phyloP scores from a whole-genome alignment of 1,140 invertebrate species.

The Drosophila parabipectinata region DNA sequence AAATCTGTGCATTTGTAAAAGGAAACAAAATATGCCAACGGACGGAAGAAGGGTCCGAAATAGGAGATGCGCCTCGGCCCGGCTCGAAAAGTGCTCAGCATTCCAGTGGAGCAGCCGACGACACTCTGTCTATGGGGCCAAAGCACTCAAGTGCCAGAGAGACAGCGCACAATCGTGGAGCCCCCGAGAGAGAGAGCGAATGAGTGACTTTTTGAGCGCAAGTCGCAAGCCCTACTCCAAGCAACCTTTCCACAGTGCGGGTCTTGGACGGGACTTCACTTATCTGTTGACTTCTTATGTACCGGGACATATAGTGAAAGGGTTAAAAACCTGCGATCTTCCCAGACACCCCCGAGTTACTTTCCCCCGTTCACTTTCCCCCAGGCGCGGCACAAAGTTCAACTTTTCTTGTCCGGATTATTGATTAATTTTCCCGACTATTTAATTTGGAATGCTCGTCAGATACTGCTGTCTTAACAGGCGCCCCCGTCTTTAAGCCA shows the following conservation, averaged over 20 bases:
- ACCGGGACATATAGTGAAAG: slow-evolving; percentile 74
- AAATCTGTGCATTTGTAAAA: slow-evolving; percentile 76
- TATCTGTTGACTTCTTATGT: slow-evolving; percentile 56
- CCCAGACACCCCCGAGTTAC: slow-evolving; percentile 1
- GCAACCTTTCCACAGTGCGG: slow-evolving; percentile 20
- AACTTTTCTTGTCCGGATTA: slow-evolving; percentile 73
- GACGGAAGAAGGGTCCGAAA: slow-evolving; percentile 42
- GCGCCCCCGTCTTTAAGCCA: background rate
- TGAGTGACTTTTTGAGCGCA: slow-evolving; percentile 68
- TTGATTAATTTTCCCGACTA: slow-evolving; percentile 63
- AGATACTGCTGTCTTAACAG: background rate
- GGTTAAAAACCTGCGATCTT: slow-evolving; percentile 80
- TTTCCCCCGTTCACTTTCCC: slow-evolving; percentile 1
- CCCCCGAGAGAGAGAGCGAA: slow-evolving; percentile 29
- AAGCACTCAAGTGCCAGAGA: slow-evolving; percentile 47
- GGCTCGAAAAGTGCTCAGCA: slow-evolving; percentile 13
- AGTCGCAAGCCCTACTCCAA: background rate
- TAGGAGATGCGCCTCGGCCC: slow-evolving; percentile 11
- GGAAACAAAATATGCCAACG: slow-evolving; percentile 73
- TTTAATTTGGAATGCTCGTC: slow-evolving; percentile 4
- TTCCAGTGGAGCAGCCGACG: slow-evolving; percentile 60
- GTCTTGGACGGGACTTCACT: slow-evolving; percentile 15
- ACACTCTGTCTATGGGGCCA: slow-evolving; percentile 63
- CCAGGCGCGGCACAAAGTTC: slow-evolving; percentile 21
- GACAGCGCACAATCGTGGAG: slow-evolving; percentile 32